These are phyloP conservation scores for Calameuta idolon DNA, from an alignment of 2,888 invertebrate species.

Conservation along the genomic window DNA sequence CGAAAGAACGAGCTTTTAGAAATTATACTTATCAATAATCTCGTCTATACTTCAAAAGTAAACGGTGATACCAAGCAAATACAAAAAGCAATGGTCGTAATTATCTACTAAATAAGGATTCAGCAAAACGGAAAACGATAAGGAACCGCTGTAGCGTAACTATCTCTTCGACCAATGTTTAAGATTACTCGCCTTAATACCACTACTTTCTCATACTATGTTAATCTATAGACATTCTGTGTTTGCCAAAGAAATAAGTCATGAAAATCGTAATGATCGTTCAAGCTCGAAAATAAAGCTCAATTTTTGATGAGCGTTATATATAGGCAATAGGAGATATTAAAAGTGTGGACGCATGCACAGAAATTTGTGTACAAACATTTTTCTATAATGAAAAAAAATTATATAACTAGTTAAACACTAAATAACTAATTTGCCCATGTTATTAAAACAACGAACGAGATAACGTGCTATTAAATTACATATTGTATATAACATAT, in stretches of 20 bases:
- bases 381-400: not conserved
- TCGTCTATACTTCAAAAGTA: not conserved
- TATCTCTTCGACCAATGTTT: not conserved
- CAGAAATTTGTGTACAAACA: not conserved
- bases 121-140: not conserved
- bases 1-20: conserved; percentile 51
- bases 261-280: not conserved
- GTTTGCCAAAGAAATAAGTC: not conserved
- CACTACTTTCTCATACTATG: not conserved
- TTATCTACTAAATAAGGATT: not conserved
- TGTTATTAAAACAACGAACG: not conserved
- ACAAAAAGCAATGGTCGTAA: not conserved
- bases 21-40: not conserved
- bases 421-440: not conserved
- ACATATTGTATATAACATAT: not conserved
- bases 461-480: not conserved
- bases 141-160: not conserved
- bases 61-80: not conserved
- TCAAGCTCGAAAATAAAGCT: not conserved
- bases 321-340: not conserved
- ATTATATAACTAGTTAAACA: not conserved
- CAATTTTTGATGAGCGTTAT: not conserved
- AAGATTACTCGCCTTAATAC: not conserved
- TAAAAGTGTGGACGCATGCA: not conserved
- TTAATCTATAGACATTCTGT: not conserved